A percentile compares a stretch with the other conserved stretches of the same genome.
Evolutionary conservation across 2,797 vertebrate genomes (phyloP).

Genomic region (Moxostoma hubbsi): DNA sequence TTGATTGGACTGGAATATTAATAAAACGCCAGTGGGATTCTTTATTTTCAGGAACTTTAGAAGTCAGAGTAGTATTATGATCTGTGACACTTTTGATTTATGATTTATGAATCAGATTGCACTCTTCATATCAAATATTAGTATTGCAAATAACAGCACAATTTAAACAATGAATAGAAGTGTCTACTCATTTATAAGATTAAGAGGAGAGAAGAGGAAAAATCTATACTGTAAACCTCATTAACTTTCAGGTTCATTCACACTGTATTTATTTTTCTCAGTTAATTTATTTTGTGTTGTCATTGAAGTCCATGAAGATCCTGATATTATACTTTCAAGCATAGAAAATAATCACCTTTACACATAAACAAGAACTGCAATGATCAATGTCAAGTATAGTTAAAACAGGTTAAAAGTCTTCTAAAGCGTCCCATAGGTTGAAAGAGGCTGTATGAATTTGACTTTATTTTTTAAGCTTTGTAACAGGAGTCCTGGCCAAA

Average conservation of each 20-base stretch:
- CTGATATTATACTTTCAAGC: too few species aligned
- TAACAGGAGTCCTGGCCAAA: background rate
- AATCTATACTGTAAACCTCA: background rate
- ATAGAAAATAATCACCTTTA: too few species aligned
- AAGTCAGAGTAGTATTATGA: background rate
- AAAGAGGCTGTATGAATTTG: background rate
- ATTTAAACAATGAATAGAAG: too few species aligned
- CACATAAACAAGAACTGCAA: background rate
- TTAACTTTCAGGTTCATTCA: too few species aligned
- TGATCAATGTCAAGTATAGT: background rate
- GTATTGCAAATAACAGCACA: too few species aligned
- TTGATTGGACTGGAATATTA: constrained; percentile 42
- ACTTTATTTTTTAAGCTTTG: background rate
- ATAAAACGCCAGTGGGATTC: constrained; percentile 18
- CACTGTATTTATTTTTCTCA: too few species aligned
- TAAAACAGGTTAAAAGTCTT: background rate
- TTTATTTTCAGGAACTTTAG: background rate
- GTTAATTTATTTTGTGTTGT: too few species aligned
- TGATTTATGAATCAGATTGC: background rate
- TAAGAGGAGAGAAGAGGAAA: background rate
- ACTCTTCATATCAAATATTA: too few species aligned
- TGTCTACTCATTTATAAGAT: too few species aligned
- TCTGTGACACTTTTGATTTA: constrained; percentile 4
- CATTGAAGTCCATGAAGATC: too few species aligned
- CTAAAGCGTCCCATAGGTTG: background rate